These are phyloP conservation scores for Opisthograptis luteolata DNA, from an alignment of 2,888 invertebrate genomes.

Conservation along the genomic window DNA sequence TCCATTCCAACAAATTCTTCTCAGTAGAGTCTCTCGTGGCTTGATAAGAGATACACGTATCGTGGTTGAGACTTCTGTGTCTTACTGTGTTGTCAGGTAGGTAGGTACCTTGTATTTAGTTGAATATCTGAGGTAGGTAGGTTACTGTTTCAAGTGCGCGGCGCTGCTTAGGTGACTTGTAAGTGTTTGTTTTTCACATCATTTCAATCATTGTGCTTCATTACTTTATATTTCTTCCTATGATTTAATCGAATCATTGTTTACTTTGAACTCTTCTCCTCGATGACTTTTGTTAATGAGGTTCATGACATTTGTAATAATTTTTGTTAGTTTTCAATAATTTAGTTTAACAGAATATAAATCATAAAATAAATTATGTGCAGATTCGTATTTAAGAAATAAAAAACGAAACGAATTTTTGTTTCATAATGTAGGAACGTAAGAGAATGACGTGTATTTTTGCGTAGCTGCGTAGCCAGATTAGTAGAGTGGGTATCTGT, in stretches of 20 bases:
- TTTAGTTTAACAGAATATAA: too few species aligned
- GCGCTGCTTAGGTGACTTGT: conserved; percentile 18
- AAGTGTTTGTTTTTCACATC: conserved; percentile 9
- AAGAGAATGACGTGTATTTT: conserved; percentile 22
- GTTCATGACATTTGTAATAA: not conserved
- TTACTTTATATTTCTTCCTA: not conserved
- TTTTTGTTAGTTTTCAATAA: not conserved
- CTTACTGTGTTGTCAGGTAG: conserved; percentile 27
- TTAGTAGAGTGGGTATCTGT: conserved; percentile 30
- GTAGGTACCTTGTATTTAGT: conserved; percentile 13
- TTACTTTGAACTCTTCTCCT: not conserved
- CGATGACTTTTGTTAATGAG: conserved; percentile 5
- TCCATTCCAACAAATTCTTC: conserved; percentile 57
- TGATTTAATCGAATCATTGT: not conserved
- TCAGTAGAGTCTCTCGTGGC: conserved; percentile 31
- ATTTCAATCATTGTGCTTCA: conserved; percentile 6
- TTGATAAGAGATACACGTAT: conserved; percentile 16
- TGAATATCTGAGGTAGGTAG: conserved; percentile 18
- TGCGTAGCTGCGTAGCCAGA: conserved; percentile 27
- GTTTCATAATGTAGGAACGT: conserved; percentile 3
- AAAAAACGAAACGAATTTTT: conserved; percentile 1
- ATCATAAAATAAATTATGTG: too few species aligned
- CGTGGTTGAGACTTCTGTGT: conserved; percentile 33
- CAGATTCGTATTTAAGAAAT: not conserved
- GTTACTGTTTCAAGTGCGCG: conserved; percentile 13